Percentiles rank a stretch among this genome's conserved stretches.
Conservation (phyloP, 2,113 vertebrate species). For the Ptychochromis oligacanthus region DNA sequence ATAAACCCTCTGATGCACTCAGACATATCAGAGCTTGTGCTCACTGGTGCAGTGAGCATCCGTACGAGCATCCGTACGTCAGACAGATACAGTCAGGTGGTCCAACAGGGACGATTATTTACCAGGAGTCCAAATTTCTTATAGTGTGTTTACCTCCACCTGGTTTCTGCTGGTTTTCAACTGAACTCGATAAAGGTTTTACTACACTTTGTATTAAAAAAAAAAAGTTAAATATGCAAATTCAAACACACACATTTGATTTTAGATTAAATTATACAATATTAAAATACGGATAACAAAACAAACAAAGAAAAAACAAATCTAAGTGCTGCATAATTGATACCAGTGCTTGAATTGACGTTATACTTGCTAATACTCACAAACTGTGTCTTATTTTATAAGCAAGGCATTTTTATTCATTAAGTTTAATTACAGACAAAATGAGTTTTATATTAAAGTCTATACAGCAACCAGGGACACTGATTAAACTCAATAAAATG, state of each 20-base stretch:
- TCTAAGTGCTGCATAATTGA: background rate
- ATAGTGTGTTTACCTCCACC: background rate
- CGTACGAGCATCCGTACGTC: background rate
- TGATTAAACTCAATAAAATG: background rate
- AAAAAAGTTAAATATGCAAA: background rate
- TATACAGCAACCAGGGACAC: too few species aligned
- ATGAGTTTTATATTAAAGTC: background rate
- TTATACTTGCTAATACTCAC: background rate
- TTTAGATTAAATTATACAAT: background rate
- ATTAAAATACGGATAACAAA: background rate
- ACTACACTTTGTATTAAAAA: background rate
- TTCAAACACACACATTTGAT: background rate
- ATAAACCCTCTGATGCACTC: slow-evolving; percentile 49
- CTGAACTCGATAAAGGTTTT: background rate
- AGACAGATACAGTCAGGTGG: background rate
- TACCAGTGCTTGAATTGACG: background rate
- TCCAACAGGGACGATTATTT: background rate
- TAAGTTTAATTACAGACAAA: background rate
- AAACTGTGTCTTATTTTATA: background rate
- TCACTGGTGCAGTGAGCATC: background rate
- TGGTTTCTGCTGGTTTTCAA: background rate
- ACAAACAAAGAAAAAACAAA: too few species aligned
- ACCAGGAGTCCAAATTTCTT: background rate
- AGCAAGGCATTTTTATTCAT: background rate
- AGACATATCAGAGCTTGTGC: slow-evolving; percentile 7